These are phyloP conservation scores for Glyphotaelius pellucidus DNA, from an alignment of 2,888 invertebrate species.

Conservation along the genomic window DNA sequence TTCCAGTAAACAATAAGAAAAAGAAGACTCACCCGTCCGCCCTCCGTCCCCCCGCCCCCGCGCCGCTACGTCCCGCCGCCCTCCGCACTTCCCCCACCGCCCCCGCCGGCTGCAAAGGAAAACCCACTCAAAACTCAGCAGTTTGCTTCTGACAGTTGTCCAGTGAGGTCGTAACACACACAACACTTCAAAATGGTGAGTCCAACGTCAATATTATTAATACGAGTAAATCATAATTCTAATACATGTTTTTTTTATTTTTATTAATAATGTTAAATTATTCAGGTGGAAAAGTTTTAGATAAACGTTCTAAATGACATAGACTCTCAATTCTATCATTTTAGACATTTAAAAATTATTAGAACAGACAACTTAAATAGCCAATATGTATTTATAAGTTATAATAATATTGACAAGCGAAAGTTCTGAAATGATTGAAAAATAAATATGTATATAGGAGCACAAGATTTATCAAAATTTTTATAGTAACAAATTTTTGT, in stretches of 20 bases:
- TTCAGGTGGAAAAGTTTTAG: no score
- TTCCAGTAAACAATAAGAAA: neutral
- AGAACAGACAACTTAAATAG: neutral
- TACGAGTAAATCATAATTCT: no score
- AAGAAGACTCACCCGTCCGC: constrained; percentile 2
- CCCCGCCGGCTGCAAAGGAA: neutral
- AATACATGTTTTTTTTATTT: no score
- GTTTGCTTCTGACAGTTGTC: neutral
- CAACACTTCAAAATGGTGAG: neutral
- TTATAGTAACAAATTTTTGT: neutral
- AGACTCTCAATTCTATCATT: no score
- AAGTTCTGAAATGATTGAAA: neutral
- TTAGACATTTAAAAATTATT: neutral
- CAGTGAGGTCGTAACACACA: neutral
- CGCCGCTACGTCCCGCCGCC: neutral
- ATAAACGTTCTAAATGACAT: no score
- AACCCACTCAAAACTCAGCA: neutral
- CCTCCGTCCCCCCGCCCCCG: neutral
- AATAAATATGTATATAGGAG: neutral
- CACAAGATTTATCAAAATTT: neutral
- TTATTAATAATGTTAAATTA: no score
- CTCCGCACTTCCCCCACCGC: neutral
- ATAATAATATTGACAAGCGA: neutral
- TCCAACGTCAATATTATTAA: neutral
- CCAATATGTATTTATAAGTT: neutral